Percentiles rank a stretch among this genome's conserved stretches.
Evolutionary conservation across 1,140 invertebrate species (phyloP).

Genomic region (Temnothorax curvispinosus): DNA sequence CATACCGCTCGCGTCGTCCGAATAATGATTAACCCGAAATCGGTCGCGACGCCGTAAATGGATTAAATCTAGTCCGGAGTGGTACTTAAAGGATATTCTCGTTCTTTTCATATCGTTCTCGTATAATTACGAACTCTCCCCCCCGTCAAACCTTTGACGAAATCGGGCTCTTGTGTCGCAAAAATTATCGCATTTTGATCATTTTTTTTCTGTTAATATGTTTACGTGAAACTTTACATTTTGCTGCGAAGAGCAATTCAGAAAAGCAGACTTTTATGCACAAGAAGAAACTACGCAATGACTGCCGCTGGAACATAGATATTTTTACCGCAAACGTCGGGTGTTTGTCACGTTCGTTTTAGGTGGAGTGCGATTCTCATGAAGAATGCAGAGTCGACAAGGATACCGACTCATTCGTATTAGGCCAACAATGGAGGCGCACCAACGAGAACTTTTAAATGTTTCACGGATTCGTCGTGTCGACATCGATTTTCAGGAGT

Average conservation of each 20-base stretch:
- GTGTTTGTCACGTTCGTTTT: slow-evolving; percentile 70
- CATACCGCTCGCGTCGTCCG: slow-evolving; percentile 31
- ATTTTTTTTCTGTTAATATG: neutral
- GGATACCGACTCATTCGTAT: slow-evolving; percentile 77
- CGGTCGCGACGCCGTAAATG: slow-evolving; percentile 18
- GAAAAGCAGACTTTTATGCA: neutral
- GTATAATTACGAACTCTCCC: neutral
- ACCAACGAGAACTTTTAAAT: slow-evolving; percentile 75
- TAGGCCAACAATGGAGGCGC: slow-evolving; percentile 74
- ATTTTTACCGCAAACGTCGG: slow-evolving; percentile 56
- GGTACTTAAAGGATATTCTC: neutral
- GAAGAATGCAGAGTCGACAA: slow-evolving; percentile 75
- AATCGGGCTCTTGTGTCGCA: neutral
- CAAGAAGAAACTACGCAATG: neutral
- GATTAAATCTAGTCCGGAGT: neutral
- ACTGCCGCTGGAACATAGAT: neutral
- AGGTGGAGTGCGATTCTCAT: slow-evolving; percentile 70
- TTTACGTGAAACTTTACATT: neutral
- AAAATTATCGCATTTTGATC: slow-evolving; percentile 9
- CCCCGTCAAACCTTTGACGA: neutral
- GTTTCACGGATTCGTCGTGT: slow-evolving; percentile 73
- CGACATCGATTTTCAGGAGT: slow-evolving; percentile 74
- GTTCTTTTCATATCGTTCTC: neutral
- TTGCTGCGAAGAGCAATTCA: neutral
- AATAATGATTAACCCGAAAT: slow-evolving; percentile 47